These are phyloP conservation scores for Tortricodes alternella DNA, from an alignment of 2,888 invertebrate species.

Conservation along the genomic window DNA sequence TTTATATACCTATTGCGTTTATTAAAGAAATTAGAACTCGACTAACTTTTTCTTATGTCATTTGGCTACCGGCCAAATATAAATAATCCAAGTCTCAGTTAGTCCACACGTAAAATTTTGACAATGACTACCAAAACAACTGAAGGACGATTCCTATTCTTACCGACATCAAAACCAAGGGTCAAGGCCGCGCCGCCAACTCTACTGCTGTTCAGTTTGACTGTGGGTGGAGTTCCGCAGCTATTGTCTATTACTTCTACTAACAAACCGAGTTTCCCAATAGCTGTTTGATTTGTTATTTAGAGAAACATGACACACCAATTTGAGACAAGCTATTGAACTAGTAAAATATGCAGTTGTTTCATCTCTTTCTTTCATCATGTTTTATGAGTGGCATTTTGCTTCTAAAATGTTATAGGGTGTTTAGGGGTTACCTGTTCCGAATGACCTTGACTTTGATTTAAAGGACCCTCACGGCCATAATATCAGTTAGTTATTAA, in stretches of 20 bases:
- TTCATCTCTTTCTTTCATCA: background rate
- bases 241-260: slow-evolving; percentile 50
- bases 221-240: slow-evolving; percentile 40
- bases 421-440: no score
- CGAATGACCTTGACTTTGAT: no score
- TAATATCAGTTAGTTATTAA: no score
- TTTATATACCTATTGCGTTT: no score
- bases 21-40: no score
- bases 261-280: slow-evolving; percentile 32
- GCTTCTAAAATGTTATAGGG: no score
- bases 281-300: slow-evolving; percentile 34
- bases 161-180: slow-evolving; percentile 16
- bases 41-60: no score
- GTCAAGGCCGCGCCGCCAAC: slow-evolving; percentile 51
- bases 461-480: no score
- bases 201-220: slow-evolving; percentile 32
- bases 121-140: slow-evolving; percentile 11
- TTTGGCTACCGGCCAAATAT: no score
- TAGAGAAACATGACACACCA: slow-evolving; percentile 8
- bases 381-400: no score
- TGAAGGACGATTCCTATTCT: slow-evolving; percentile 16
- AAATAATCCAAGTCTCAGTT: no score
- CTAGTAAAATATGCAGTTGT: background rate
- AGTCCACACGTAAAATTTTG: slow-evolving; percentile 5
- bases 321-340: background rate